phyloP scores from a whole-genome alignment of 1,140 invertebrate species.

The Penaeus vannamei region DNA sequence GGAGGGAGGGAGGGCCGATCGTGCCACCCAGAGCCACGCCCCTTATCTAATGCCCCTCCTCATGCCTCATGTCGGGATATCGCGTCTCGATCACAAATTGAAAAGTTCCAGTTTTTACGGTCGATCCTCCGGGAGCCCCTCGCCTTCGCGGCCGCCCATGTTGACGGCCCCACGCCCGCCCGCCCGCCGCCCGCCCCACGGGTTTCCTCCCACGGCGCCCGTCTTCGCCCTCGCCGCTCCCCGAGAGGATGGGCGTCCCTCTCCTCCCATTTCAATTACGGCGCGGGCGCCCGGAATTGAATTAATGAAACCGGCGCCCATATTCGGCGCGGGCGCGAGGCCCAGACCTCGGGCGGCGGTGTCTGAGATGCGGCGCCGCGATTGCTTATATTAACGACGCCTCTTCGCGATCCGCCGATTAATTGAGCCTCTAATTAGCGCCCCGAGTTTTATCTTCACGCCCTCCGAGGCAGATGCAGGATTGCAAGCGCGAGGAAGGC shows the following conservation, averaged over 20 bases:
- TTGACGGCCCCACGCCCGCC: background rate
- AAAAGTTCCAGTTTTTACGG: slow-evolving; percentile 44
- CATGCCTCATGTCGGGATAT: slow-evolving; percentile 36
- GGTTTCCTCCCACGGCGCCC: background rate
- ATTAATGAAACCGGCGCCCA: slow-evolving; percentile 40
- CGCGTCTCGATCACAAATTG: slow-evolving; percentile 41
- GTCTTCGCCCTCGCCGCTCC: background rate
- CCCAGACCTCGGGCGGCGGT: background rate
- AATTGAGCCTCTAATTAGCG: slow-evolving; percentile 41
- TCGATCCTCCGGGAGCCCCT: background rate
- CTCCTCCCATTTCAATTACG: slow-evolving; percentile 51
- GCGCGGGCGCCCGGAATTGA: slow-evolving; percentile 40
- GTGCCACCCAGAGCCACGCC: slow-evolving; percentile 13
- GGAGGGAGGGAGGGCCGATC: background rate
- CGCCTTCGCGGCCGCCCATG: slow-evolving; percentile 14
- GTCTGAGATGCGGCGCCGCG: background rate
- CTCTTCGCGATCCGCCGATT: slow-evolving; percentile 35
- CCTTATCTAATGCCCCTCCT: slow-evolving; percentile 25
- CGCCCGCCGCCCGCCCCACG: background rate
- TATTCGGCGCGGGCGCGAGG: background rate
- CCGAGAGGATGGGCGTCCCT: slow-evolving; percentile 33
- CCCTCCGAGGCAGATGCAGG: slow-evolving; percentile 39
- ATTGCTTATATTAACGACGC: slow-evolving; percentile 40
- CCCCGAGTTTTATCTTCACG: slow-evolving; percentile 31
- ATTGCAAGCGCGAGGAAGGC: background rate